Base-by-base conservation (phyloP, 92 coral and sea anemone species). In the Phenganax subtilis region DNA sequence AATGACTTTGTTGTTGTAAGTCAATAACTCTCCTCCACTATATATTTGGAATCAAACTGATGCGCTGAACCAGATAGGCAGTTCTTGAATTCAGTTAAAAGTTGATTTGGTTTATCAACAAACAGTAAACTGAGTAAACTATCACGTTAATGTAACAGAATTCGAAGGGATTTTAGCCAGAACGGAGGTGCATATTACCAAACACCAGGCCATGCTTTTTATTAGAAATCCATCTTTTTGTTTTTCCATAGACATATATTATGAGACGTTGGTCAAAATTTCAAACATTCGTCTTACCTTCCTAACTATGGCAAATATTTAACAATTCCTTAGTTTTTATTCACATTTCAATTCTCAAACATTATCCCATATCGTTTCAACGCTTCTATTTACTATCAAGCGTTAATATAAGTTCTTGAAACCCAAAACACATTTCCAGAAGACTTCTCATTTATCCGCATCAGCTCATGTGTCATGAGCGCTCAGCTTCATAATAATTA, bases 221-320 rank as follows among this genome's bases (percentile, higher is more conserved):
- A n/a, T n/a, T n/a, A n/a, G n/a, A 37, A 37, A 4, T 37, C 47
- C 47, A 37, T 1, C 47, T 1, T 37, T 37, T 37, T 37, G 47
- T 1, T 4, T 37, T 37, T 1, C 1, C 47, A 37, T 37, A 37
- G 47, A 37, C 47, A 37, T 37, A 37, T 37, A 37, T 37, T 4
- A 20, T 20, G 47, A 37, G 47, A 37, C 47, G 47, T 37, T 20
- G 47, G 2, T 68, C 31, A 68, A 68, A 37, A 37, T 17, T 68
- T 67, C 37, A 67, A 67, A 67, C 12, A 68, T 30, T 68, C 73
- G 52, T 37, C 67, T 61, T 28, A 68, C 73, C 73, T 68, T 68
- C 54, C 54, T 68, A 68, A n/a, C 54, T 68, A 68, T 68, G 73
- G 53, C 9, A 68, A 12, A 68, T 68, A 37, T 68, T 68, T 68